phyloP scores from a whole-genome alignment of 2,113 vertebrate species.

The Cyprinus carpio region DNA sequence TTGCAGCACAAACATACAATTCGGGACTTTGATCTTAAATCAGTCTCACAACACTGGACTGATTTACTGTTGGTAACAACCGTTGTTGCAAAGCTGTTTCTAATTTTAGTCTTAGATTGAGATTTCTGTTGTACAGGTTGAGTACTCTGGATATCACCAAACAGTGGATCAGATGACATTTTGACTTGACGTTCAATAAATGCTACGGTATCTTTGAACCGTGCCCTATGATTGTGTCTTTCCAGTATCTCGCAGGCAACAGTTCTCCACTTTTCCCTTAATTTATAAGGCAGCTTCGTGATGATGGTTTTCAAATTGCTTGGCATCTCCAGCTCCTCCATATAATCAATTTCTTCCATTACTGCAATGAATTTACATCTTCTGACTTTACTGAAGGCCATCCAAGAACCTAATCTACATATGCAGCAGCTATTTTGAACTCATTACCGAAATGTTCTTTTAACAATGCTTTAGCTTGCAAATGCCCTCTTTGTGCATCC shows the following conservation, averaged over 20 bases:
- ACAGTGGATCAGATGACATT: constrained; percentile 24
- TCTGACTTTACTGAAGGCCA: constrained; percentile 28
- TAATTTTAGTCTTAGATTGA: not conserved
- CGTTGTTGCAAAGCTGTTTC: constrained; percentile 1
- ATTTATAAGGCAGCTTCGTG: not conserved
- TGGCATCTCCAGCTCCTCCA: constrained; percentile 29
- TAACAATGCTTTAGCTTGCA: constrained; percentile 34
- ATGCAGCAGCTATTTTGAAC: constrained; percentile 16
- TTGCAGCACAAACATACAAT: constrained; percentile 4
- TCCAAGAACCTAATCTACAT: constrained; percentile 20
- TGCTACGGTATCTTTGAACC: constrained; percentile 22
- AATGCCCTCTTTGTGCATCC: constrained; percentile 9
- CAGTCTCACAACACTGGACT: not conserved
- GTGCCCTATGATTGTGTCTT: not conserved
- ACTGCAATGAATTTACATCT: not conserved
- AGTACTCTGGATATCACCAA: constrained; percentile 24
- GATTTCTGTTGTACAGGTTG: not conserved
- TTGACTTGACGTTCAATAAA: constrained; percentile 46
- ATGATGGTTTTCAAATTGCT: constrained; percentile 8
- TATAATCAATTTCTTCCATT: not conserved
- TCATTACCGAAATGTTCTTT: constrained; percentile 43
- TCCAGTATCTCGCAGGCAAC: constrained; percentile 23
- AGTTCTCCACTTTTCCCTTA: constrained; percentile 2
- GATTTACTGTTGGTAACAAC: not conserved
- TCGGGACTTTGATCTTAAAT: not conserved